phyloP scores from a whole-genome alignment of 2,888 invertebrate genomes.

The Odontocerum albicorne region DNA sequence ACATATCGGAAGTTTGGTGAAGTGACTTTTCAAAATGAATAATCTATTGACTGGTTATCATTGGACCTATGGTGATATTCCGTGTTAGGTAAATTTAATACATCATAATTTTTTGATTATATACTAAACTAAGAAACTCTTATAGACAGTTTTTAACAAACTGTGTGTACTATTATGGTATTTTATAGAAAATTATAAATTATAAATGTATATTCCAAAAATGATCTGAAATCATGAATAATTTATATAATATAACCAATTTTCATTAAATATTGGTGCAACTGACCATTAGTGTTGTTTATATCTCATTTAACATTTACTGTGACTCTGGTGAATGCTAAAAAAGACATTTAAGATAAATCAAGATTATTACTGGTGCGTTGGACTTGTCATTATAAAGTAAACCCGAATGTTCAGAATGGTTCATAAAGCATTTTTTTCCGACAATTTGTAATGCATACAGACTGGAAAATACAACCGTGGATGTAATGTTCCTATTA shows the following conservation, averaged over 20 bases:
- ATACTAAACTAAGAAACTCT: not conserved
- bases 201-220: constrained; percentile 6
- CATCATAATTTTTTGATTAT: not conserved
- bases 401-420: not conserved
- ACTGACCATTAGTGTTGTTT: constrained; percentile 23
- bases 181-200: not conserved
- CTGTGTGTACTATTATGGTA: not conserved
- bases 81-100: constrained; percentile 9
- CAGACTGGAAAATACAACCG: constrained; percentile 26
- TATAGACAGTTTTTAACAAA: not conserved
- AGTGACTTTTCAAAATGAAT: constrained; percentile 26
- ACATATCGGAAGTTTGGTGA: constrained; percentile 30
- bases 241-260: not conserved
- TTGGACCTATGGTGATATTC: constrained; percentile 19
- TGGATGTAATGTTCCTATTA: constrained; percentile 53
- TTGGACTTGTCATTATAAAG: no score
- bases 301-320: constrained; percentile 17
- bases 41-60: not conserved
- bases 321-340: constrained; percentile 4
- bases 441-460: constrained; percentile 14
- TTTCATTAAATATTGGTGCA: constrained; percentile 9
- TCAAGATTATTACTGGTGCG: no score
- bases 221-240: not conserved
- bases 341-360: not conserved
- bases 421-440: not conserved